Base-by-base conservation (phyloP, 1,140 invertebrate genomes). In the Heliconius hermathena region DNA sequence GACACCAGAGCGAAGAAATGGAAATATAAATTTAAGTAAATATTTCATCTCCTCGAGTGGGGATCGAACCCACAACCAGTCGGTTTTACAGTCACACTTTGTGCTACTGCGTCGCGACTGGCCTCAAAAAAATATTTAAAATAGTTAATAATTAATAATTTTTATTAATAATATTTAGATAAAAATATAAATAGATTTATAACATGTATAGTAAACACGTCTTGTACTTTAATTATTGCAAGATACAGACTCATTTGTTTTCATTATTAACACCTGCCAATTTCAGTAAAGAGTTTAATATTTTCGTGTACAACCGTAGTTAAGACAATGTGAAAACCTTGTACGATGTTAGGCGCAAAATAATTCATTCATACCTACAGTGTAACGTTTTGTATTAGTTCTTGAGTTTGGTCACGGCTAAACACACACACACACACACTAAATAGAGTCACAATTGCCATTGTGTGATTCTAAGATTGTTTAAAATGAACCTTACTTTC, bases 401-500 rank as follows among this genome's bases (percentile, higher is more conserved):
- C 29, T 66, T 66, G 60, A 66, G 70, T 22, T 52, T 26, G 76
- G 76, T 77, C 70, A 77, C 54, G 76, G 76, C 71, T 71, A 77
- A 76, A 22, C 22, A 29, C 71, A 9, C 52, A 46, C 71, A 9
- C 52, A 46, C 22, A 49, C 76, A 77, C 22, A 77, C 71, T 77
- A 77, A 76, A 41, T 76, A 29, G 71, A 66, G 3, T 22, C n/a
- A 77, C 76, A 78, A 73, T 33, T 74, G 46, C 57, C n/a, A 79
- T 77, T 77, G 76, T 77, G 18, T 22, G 26, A 54, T 36, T 66
- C 41, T 20, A 29, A 79, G 38, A 74, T 79, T 79, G 77, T 79
- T 74, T 52, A 52, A 73, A 74, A 79, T 74, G 22, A 79, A 74
- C 72, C 77, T 79, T 74, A 79, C 77, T 79, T 73, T 73, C 41